These are phyloP conservation scores for Sitobion miscanthi DNA, from an alignment of 1,140 invertebrate species.

Conservation along the genomic window DNA sequence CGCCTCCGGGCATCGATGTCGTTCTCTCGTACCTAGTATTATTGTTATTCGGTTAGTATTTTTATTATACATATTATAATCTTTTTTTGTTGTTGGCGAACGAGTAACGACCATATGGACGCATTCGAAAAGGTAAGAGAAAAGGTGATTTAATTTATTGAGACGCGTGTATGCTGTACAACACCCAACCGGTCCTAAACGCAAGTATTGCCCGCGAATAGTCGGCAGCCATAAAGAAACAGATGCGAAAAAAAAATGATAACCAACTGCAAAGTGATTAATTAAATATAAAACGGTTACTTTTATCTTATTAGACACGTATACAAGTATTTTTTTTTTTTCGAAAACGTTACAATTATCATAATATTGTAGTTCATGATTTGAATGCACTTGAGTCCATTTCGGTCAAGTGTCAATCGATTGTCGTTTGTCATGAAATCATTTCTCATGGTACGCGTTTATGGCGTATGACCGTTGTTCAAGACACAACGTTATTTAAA, in stretches of 20 bases:
- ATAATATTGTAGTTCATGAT: background rate
- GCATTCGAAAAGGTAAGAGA: background rate
- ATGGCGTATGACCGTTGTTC: background rate
- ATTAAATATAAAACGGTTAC: background rate
- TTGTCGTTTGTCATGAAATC: slow-evolving; percentile 7
- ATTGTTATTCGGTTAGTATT: slow-evolving; percentile 41
- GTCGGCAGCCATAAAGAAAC: background rate
- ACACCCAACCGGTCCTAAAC: slow-evolving; percentile 40
- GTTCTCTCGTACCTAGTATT: slow-evolving; percentile 16
- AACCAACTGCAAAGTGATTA: background rate
- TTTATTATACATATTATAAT: background rate
- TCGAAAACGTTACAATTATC: background rate
- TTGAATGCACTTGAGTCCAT: background rate
- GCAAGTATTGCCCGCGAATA: background rate
- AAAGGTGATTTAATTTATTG: slow-evolving; percentile 37
- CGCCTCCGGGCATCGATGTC: slow-evolving; percentile 3
- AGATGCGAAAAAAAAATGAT: slow-evolving; percentile 5
- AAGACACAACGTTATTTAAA: background rate
- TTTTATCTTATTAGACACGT: background rate
- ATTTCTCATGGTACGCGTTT: background rate
- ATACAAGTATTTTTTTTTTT: background rate
- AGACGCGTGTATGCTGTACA: background rate
- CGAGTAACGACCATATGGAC: slow-evolving; percentile 32
- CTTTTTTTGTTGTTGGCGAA: background rate
- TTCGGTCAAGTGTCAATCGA: slow-evolving; percentile 29